A percentile compares a stretch with the other conserved stretches of the same genome.
phyloP scores from a whole-genome alignment of 2,888 invertebrate genomes.

The Patella depressa region DNA sequence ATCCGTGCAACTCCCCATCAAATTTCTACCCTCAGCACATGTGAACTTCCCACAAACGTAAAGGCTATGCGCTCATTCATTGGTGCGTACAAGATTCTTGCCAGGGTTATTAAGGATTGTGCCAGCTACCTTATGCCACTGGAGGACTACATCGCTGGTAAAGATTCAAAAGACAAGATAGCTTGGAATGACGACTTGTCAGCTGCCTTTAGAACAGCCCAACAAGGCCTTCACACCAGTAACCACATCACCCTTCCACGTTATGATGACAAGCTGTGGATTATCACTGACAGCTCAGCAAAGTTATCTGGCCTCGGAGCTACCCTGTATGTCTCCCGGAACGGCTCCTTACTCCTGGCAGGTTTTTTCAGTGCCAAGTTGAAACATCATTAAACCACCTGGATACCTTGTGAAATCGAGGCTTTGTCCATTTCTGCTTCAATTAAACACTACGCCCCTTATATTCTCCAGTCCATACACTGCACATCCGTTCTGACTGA shows the following conservation, averaged over 20 bases:
- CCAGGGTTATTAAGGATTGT: not conserved
- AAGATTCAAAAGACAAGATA: not conserved
- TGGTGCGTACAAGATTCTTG: not conserved
- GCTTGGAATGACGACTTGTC: too few species aligned
- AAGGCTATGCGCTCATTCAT: conserved; percentile 1
- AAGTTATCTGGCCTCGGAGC: not conserved
- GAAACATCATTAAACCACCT: too few species aligned
- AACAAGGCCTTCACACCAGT: not conserved
- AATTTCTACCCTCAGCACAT: conserved; percentile 27
- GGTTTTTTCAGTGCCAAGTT: too few species aligned
- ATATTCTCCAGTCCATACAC: too few species aligned
- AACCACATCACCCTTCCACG: not conserved
- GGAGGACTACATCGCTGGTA: not conserved
- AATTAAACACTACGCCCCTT: too few species aligned
- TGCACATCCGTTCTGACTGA: too few species aligned
- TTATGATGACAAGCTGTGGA: not conserved
- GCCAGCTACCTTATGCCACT: not conserved
- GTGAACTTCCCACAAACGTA: not conserved
- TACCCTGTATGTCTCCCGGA: not conserved
- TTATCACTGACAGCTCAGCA: not conserved
- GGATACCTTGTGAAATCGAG: too few species aligned
- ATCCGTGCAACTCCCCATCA: not conserved
- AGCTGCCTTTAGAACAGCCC: conserved; percentile 4
- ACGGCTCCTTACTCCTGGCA: not conserved
- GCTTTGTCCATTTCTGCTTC: too few species aligned